Evolutionary conservation across 2,113 vertebrate genomes (phyloP), one percentile per base, ranked within the genome.

Genomic region (Elachura formosa): DNA sequence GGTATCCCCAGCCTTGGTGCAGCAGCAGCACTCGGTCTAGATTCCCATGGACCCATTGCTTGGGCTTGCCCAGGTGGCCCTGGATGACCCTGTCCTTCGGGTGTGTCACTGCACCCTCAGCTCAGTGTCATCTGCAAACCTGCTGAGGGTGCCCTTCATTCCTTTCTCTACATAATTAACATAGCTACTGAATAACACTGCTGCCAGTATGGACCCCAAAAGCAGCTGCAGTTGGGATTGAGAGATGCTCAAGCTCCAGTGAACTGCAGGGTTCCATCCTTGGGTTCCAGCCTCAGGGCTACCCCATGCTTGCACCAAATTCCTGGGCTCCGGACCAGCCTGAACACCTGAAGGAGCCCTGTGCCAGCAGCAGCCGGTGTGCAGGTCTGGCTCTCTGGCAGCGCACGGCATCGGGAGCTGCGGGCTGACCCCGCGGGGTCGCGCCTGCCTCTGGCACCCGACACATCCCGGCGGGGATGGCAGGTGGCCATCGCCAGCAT

Each of bases 181-280:
- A 14, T 45, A 68, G 25, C 19, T 33, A 16, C 6, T 14, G 23
- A 68, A 31, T 34, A 23, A 34, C 63, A 5, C 17, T 22, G 31
- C 4, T 40, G 34, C 54, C 55, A 33, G 3, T 6, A 24, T 14
- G 48, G 40, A 36, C 40, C 10, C 51, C 38, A 3, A 29, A 33
- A 61, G 33, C 48, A 63, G 23, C 64, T 2, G 0, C 40, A 46
- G 14, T 1, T 79, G 18, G n/a, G 38, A 25, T n/a, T 0, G 5
- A 71, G 73, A 73, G 29, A 6, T 31, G 31, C 40, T 40, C 0
- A 2, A 14, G 40, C 55, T 73, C 22, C 40, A 23, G 56, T 3
- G 4, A 91, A 4, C 2, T 5, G 36, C 40, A 36, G 29, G 15
- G 14, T 73, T 66, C 58, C 46, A n/a, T n/a, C n/a, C n/a, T n/a